Base-by-base conservation (phyloP, 64 coral and sea anemone species). In the Stylophora pistillata region DNA sequence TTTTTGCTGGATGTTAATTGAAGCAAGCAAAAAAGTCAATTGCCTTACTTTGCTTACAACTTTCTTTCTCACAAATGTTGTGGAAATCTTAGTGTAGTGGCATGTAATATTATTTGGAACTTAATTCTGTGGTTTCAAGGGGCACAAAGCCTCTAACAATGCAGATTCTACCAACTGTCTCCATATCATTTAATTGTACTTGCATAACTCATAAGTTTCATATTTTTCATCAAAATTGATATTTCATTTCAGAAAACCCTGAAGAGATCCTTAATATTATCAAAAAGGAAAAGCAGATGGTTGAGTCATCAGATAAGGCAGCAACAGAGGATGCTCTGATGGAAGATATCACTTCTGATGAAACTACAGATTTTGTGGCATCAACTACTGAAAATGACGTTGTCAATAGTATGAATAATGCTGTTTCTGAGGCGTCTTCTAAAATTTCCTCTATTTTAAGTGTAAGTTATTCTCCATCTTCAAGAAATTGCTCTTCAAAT, bases 391-490 rank as follows among this genome's bases (percentile, higher is more conserved):
- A 83, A 13, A 69, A 53, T 64, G 80, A 83, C 5, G 14, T 83
- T 26, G 80, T 83, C 23, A 83, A 34, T 20, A 83, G 61, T 64
- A 83, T 83, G 80, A 68, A 83, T 26, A 62, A 53, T 68, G 53
- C 80, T 68, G 80, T 69, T 0, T 69, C 80, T 11, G 80, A 83
- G 53, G 80, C 80, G 9, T 83, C 80, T 62, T 83, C 80, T 9
- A 83, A 83, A 83, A 83, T 83, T 52, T 68, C 80, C 6, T 68
- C 80, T 47, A 32, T 81, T 31, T 81, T 53, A 83, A 69, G 68
- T 21, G 23, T 83, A 15, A 37, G 68, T 83, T 26, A 21, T 21
- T 53, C 80, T 53, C 31, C 60, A 25, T 13, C 61, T 26, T 34
- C 33, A 20, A 41, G 34, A 41, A 83, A 83, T 30, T 79, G 27